Percentiles rank a stretch among this genome's conserved stretches.
phyloP scores from a whole-genome alignment of 1,140 invertebrate species.

The Leptoteleia sp. region DNA sequence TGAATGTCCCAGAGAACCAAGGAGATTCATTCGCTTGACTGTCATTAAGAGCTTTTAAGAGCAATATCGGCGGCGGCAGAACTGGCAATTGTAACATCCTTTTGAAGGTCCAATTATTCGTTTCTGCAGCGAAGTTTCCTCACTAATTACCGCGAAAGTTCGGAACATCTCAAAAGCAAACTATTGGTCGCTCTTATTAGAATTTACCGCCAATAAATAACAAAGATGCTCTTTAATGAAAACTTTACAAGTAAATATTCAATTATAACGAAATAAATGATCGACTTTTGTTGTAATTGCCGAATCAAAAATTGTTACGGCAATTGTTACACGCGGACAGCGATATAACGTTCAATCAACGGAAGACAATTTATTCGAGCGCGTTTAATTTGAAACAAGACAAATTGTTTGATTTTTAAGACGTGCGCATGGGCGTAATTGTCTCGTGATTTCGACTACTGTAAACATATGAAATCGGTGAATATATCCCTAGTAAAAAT shows the following conservation, averaged over 20 bases:
- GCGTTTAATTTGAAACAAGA: too few species aligned
- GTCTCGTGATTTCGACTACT: too few species aligned
- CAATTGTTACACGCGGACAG: too few species aligned
- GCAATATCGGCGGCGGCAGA: slow-evolving; percentile 44
- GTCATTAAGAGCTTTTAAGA: slow-evolving; percentile 52
- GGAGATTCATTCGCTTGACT: slow-evolving; percentile 46
- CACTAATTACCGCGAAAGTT: slow-evolving; percentile 48
- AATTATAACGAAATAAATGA: too few species aligned
- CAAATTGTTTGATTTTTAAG: too few species aligned
- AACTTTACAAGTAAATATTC: neutral
- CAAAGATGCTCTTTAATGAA: slow-evolving; percentile 7
- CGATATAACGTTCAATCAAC: too few species aligned
- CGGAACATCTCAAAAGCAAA: slow-evolving; percentile 34
- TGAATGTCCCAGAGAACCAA: slow-evolving; percentile 29
- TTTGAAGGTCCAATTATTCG: slow-evolving; percentile 51
- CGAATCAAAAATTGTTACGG: too few species aligned
- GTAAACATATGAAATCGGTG: too few species aligned
- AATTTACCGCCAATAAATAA: slow-evolving; percentile 36
- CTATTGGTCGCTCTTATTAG: slow-evolving; percentile 43
- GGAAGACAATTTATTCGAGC: too few species aligned
- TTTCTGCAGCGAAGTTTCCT: slow-evolving; percentile 44
- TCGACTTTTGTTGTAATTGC: too few species aligned
- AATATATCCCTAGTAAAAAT: too few species aligned
- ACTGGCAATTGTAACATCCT: slow-evolving; percentile 49
- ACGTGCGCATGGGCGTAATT: too few species aligned